phyloP scores from a whole-genome alignment of 2,797 vertebrate genomes.

The Alectoris magna region DNA sequence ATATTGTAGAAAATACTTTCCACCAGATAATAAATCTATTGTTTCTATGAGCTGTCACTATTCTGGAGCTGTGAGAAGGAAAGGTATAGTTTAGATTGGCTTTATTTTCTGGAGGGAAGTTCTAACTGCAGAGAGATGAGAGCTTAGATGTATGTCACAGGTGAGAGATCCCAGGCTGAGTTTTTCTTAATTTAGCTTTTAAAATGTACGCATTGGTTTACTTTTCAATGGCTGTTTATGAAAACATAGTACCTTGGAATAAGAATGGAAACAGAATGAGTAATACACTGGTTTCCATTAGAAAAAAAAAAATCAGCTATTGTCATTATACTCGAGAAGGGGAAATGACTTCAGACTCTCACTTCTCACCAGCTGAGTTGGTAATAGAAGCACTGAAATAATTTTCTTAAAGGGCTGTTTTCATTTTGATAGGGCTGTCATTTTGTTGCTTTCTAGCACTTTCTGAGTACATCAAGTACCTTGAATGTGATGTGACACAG shows the following conservation, averaged over 20 bases:
- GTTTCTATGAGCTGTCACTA: not conserved
- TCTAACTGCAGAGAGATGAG: not conserved
- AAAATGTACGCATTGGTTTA: constrained; percentile 31
- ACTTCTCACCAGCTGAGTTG: constrained; percentile 30
- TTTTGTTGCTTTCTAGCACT: constrained; percentile 12
- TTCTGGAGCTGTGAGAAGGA: constrained; percentile 35
- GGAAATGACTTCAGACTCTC: constrained; percentile 15
- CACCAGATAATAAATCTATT: not conserved
- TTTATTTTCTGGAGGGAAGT: constrained; percentile 11
- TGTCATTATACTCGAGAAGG: not conserved
- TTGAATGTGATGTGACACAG: not conserved
- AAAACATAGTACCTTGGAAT: constrained; percentile 30
- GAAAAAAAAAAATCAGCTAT: not conserved
- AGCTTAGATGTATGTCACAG: not conserved
- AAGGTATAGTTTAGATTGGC: not conserved
- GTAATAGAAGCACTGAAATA: constrained; percentile 29
- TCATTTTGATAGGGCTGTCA: not conserved
- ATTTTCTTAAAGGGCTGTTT: constrained; percentile 1
- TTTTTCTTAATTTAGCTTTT: constrained; percentile 1
- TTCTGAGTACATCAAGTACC: not conserved
- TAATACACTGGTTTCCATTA: not conserved
- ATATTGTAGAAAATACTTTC: not conserved
- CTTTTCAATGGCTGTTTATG: constrained; percentile 27
- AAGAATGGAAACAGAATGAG: constrained; percentile 33
- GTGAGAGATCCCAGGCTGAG: not conserved